These are phyloP conservation scores for Oryzias celebensis DNA, from an alignment of 2,113 vertebrate genomes.

Conservation along the genomic window DNA sequence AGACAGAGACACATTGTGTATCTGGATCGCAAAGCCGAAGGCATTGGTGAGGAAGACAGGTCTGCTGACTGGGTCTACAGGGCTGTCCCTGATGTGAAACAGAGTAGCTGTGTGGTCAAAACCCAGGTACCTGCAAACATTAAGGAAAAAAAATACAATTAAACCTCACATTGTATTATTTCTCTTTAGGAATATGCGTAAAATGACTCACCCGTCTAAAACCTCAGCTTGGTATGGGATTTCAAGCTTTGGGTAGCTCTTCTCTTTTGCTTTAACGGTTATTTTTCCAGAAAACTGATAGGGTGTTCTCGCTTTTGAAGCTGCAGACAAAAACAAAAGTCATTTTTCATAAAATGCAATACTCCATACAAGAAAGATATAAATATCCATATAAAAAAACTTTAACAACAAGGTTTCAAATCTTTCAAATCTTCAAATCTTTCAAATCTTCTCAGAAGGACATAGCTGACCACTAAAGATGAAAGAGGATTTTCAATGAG, in stretches of 20 bases:
- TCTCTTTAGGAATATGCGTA: not conserved
- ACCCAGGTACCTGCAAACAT: constrained; percentile 83
- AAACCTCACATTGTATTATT: not conserved
- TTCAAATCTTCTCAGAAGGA: not conserved
- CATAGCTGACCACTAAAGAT: not conserved
- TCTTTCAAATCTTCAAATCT: too few relatives aligned
- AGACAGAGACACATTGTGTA: constrained; percentile 92
- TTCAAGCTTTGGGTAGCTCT: constrained; percentile 98
- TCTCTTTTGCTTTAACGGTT: constrained; percentile 98
- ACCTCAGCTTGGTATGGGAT: constrained; percentile 98
- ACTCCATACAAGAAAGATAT: too few relatives aligned
- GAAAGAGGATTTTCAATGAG: not conserved
- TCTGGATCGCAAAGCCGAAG: constrained; percentile 88
- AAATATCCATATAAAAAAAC: too few relatives aligned
- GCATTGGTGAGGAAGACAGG: constrained; percentile 92
- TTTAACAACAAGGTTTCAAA: not conserved
- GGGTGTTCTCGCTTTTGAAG: constrained; percentile 91
- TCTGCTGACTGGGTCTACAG: constrained; percentile 89
- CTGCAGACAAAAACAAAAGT: constrained; percentile 67
- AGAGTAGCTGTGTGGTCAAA: constrained; percentile 95
- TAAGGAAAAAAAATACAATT: not conserved
- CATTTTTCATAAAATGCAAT: not conserved
- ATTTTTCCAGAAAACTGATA: constrained; percentile 97
- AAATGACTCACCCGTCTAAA: constrained; percentile 89
- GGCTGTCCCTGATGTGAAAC: constrained; percentile 94